Conservation (phyloP, 2,113 vertebrate species). For the Grammomys dolichurus region DNA sequence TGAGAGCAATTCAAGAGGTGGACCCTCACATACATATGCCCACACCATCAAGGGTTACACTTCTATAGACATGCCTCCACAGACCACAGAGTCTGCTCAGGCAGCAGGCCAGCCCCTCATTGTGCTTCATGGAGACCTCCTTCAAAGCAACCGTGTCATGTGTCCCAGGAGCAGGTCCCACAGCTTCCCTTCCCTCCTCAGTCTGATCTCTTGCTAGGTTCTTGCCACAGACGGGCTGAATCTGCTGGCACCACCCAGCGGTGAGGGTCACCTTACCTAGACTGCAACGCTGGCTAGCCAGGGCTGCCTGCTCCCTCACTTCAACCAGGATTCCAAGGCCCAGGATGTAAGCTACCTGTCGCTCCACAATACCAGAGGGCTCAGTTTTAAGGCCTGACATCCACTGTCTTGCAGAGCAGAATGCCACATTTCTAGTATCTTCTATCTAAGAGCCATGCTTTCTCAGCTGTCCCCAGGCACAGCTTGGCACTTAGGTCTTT, state of each 20-base stretch:
- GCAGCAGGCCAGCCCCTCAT: background rate
- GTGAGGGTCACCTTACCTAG: background rate
- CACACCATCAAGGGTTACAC: background rate
- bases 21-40: background rate
- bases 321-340: background rate
- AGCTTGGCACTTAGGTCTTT: background rate
- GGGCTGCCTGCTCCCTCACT: background rate
- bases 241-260: background rate
- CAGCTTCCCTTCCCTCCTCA: background rate
- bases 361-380: background rate
- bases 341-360: background rate
- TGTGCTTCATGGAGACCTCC: background rate
- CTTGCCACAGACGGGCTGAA: background rate
- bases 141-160: background rate
- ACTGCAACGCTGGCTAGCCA: no score
- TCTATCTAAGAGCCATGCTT: background rate
- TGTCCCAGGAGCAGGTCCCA: background rate
- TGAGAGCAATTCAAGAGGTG: background rate
- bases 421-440: background rate
- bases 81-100: background rate
- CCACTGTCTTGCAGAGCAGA: background rate
- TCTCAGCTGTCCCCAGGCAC: background rate
- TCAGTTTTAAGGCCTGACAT: background rate
- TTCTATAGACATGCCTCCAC: background rate
- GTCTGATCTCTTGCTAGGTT: background rate